phyloP scores from a whole-genome alignment of 2,113 vertebrate genomes.

The Plecotus auritus region DNA sequence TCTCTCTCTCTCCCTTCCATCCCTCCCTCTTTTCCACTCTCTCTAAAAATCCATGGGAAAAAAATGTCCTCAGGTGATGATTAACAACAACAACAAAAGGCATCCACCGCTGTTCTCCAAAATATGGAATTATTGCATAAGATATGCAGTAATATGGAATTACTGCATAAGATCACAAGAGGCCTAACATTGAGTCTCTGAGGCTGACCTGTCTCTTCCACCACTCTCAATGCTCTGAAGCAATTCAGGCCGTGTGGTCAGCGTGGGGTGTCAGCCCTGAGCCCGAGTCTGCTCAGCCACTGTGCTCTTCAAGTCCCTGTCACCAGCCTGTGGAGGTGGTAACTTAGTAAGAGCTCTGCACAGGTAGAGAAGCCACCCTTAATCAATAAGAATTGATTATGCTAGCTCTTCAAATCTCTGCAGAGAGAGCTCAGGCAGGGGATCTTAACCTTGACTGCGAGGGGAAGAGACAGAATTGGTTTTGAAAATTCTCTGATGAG shows the following conservation, averaged over 20 bases:
- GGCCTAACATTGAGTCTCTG: neutral
- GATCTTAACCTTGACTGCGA: neutral
- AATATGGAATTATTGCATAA: neutral
- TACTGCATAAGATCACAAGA: neutral
- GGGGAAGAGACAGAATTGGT: neutral
- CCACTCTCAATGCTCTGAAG: neutral
- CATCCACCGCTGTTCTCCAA: neutral
- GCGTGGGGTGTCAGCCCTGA: fast-evolving
- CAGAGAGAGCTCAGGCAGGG: neutral
- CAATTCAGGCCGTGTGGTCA: neutral
- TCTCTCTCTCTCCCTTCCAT: no score
- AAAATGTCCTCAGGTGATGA: no score
- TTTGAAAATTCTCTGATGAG: neutral
- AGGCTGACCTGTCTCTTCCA: neutral
- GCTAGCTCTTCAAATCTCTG: neutral
- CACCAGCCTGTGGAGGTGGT: neutral
- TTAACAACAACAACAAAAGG: no score
- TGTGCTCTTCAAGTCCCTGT: neutral
- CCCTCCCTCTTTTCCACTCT: no score
- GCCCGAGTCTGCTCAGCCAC: no score
- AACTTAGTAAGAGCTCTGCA: neutral
- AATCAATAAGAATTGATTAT: neutral
- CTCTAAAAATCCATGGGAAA: no score
- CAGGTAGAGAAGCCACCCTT: neutral
- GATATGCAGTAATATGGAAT: neutral